Evolutionary conservation across 2,113 vertebrate genomes (phyloP), one percentile per base, ranked within the genome.

Genomic region (Bolborhynchus lineola): DNA sequence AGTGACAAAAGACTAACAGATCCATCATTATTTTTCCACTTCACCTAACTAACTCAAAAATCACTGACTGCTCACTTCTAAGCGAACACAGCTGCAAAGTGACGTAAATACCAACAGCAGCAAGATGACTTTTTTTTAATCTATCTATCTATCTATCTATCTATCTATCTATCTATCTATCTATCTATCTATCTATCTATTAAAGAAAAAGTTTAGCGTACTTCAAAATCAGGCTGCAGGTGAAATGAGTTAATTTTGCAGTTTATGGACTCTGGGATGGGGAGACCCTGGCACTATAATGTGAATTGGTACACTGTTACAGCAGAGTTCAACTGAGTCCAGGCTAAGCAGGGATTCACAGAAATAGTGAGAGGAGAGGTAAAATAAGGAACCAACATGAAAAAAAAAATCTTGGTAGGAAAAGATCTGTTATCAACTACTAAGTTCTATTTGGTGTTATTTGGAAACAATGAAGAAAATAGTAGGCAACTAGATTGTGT

Each of bases 21-120:
- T 78, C 91, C 89, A 60, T 97, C 91, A 83, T 97, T 97, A 93
- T 98, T 97, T 98, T 98, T 96, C 97, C 94, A 95, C 92, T 97
- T 94, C 92, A 95, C 95, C 96, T 93, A 86, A 39, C 92, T 97
- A 94, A 97, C 90, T 84, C 2, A 8, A 82, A 93, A 95, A 97
- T 94, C 86, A 93, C 81, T 47, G 91, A 85, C 81, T 96, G 95
- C 65, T 71, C 82, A 33, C 76, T 92, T 88, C 96, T 97, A 77
- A 91, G 94, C n/a, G 74, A 93, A 93, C 92, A 69, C 97, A 97
- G 95, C 97, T 97, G 97, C 97, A 93, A 88, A 95, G 82, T 94
- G 93, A 95, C 13, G 21, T 63, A 78, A 92, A 71, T 74, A 65
- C 93, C 70, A 52, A 72, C 88, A 70, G 37, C 1, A 1, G 86